phyloP scores from a whole-genome alignment of 2,888 invertebrate genomes.

The Meloe dianella region DNA sequence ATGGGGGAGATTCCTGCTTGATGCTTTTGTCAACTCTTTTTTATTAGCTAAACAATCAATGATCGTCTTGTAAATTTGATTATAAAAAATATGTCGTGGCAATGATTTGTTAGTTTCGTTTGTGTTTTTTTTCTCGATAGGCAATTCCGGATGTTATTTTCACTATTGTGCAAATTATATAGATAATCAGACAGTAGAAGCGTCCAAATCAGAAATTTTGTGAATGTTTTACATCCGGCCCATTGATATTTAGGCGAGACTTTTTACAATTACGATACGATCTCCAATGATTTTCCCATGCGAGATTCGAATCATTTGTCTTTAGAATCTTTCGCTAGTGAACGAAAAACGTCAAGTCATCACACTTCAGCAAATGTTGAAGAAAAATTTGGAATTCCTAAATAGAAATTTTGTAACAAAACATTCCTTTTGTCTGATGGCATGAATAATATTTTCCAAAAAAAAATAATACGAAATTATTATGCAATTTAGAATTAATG shows the following conservation, averaged over 20 bases:
- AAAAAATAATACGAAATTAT: slow-evolving; percentile 17
- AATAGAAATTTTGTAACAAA: background rate
- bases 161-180: background rate
- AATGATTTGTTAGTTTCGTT: background rate
- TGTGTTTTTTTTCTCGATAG: background rate
- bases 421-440: background rate
- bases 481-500: slow-evolving; percentile 22
- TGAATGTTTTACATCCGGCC: background rate
- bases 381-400: background rate
- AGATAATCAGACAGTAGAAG: no score
- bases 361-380: background rate
- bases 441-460: background rate
- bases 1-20: no score
- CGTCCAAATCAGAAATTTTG: background rate
- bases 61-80: no score
- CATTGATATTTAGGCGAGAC: background rate
- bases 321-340: background rate
- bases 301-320: no score
- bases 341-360: background rate
- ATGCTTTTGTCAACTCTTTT: no score
- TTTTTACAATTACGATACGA: background rate
- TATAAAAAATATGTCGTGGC: background rate
- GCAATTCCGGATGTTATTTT: slow-evolving; percentile 1
- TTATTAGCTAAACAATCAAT: no score
- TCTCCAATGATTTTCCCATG: background rate